These are phyloP conservation scores for Bombus confusus DNA, from an alignment of 1,140 invertebrate genomes.

Conservation along the genomic window DNA sequence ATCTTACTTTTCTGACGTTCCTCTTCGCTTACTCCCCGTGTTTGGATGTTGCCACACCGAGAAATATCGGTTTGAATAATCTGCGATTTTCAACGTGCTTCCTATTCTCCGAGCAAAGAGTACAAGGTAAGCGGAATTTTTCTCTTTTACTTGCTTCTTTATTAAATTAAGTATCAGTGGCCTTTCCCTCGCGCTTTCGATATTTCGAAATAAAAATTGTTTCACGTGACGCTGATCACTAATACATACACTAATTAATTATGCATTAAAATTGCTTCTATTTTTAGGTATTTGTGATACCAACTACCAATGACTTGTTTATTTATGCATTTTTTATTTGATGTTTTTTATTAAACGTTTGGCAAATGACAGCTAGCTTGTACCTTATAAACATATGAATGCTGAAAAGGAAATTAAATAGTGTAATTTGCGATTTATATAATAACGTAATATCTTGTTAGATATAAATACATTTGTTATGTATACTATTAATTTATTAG, in stretches of 20 bases:
- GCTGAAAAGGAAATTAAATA: neutral
- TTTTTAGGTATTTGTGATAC: neutral
- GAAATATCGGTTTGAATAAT: neutral
- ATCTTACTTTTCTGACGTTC: constrained; percentile 16
- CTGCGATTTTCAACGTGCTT: constrained; percentile 23
- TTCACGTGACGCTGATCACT: neutral
- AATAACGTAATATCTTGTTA: neutral
- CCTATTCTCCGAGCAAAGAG: neutral
- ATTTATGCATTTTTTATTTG: neutral
- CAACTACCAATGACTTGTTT: neutral
- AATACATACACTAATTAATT: neutral
- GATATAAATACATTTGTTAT: neutral
- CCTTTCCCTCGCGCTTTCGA: neutral
- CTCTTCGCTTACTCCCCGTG: neutral
- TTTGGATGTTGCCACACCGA: constrained; percentile 6
- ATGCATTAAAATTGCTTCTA: neutral
- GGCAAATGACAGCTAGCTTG: neutral
- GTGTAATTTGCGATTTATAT: neutral
- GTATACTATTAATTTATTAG: too few species aligned
- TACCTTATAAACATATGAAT: neutral
- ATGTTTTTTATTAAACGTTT: neutral
- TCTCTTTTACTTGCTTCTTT: neutral
- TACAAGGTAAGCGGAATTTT: constrained; percentile 17
- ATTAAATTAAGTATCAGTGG: neutral
- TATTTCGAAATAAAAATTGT: neutral